Percentiles rank a stretch among this genome's conserved stretches.
Conservation (phyloP, 2,888 invertebrate species). For the Drosophila paracracens region DNA sequence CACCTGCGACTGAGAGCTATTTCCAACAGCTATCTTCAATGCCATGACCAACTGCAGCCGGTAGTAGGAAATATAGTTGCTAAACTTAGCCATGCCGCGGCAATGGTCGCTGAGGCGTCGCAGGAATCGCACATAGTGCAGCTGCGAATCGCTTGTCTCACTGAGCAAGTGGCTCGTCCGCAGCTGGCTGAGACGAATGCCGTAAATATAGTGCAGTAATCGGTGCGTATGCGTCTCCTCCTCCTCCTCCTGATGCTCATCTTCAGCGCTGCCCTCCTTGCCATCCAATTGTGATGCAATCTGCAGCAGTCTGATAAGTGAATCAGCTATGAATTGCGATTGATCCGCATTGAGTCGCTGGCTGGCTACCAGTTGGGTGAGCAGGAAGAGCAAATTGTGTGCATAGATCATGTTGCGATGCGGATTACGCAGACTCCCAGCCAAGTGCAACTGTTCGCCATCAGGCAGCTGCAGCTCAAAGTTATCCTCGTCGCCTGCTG, state of each 20-base stretch:
- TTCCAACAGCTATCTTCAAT: slow-evolving; percentile 64
- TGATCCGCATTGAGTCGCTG: slow-evolving; percentile 59
- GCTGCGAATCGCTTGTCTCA: slow-evolving; percentile 55
- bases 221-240: slow-evolving; percentile 61
- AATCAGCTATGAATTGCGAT: slow-evolving; percentile 70
- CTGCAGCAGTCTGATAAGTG: slow-evolving; percentile 67
- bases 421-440: slow-evolving; percentile 67
- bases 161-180: slow-evolving; percentile 72
- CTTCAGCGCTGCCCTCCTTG: slow-evolving; percentile 1
- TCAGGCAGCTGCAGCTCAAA: slow-evolving; percentile 68
- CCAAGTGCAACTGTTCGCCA: slow-evolving; percentile 64
- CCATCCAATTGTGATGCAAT: slow-evolving; percentile 56
- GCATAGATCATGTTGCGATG: slow-evolving; percentile 81
- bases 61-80: slow-evolving; percentile 72
- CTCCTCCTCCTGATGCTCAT: slow-evolving; percentile 30
- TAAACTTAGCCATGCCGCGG: slow-evolving; percentile 65
- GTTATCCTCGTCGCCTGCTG: slow-evolving; percentile 4
- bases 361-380: slow-evolving; percentile 67
- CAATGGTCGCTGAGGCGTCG: slow-evolving; percentile 72
- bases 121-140: slow-evolving; percentile 77
- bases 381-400: slow-evolving; percentile 76
- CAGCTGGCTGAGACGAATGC: slow-evolving; percentile 74
- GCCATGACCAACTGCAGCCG: slow-evolving; percentile 81
- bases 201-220: slow-evolving; percentile 82
- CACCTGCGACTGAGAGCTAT: neutral